A percentile compares a stretch with the other conserved stretches of the same genome.
Conservation (phyloP, 2,797 vertebrate genomes). For the Phataginus tricuspis region DNA sequence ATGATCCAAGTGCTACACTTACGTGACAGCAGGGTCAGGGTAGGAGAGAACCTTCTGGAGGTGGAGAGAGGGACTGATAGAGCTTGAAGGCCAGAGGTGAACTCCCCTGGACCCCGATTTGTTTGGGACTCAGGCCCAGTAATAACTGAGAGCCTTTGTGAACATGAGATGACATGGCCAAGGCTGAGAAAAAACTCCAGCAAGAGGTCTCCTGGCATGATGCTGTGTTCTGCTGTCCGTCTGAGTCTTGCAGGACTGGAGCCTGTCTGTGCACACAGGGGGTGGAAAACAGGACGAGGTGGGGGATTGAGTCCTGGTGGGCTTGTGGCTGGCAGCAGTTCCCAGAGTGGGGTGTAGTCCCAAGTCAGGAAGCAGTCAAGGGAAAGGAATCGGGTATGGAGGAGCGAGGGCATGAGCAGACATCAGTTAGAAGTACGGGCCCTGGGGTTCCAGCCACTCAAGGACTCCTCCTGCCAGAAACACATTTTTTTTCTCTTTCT, state of each 20-base stretch:
- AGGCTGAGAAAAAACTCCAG: neutral
- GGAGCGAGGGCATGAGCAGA: neutral
- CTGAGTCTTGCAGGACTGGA: neutral
- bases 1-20: neutral
- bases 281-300: neutral
- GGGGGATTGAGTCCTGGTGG: neutral
- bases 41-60: neutral
- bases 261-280: neutral
- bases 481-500: neutral
- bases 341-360: neutral
- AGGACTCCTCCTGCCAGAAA: conserved; percentile 21
- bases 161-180: neutral
- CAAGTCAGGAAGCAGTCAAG: neutral
- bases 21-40: neutral
- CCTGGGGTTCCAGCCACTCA: neutral
- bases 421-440: neutral
- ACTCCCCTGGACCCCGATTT: neutral
- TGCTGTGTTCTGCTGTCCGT: neutral
- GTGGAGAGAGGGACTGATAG: neutral
- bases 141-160: neutral
- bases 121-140: neutral
- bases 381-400: neutral
- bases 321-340: neutral
- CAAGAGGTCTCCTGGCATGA: neutral
- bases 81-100: neutral